Evolutionary conservation across 1,140 invertebrate genomes (phyloP), one percentile per base, ranked within the genome.

Genomic region (Phenacoccus solenopsis): DNA sequence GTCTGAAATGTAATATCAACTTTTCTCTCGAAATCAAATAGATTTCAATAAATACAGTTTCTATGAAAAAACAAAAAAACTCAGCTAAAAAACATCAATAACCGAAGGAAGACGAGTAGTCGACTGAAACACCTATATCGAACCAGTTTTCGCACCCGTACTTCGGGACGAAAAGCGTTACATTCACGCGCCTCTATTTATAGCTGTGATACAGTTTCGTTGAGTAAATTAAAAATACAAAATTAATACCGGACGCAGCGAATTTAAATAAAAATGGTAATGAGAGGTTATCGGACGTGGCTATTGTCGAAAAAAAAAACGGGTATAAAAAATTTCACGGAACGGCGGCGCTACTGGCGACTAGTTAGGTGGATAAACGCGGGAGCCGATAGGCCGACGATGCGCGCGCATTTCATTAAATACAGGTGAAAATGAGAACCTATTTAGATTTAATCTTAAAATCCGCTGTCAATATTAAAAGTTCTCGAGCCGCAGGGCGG

Each of bases 211-310:
- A 49, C 3, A 49, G 38, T 49, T 9, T 49, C 38, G 3, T 49
- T 49, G 38, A 49, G 38, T 49, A 49, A 49, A 49, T 49, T 49
- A 49, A 49, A 49, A 49, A 49, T 49, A n/a, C n/a, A 49, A 49
- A 49, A 49, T 49, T 49, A 49, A 49, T 49, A 49, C 38, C 5
- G 38, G 20, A n/a, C 38, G 30, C 13, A 49, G 3, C 13, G 16
- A n/a, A 49, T 16, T n/a, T 49, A 49, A 49, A 49, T 49, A 49
- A 49, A 49, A 49, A 49, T 49, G 38, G 38, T 49, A 49, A 49
- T 49, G 20, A 49, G 38, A 10, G 16, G 38, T n/a, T 49, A n/a
- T n/a, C n/a, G n/a, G n/a, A n/a, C n/a, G n/a, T n/a, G n/a, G 38
- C 20, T 49, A 49, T 49, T 49, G 38, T 49, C 38, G 20, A 49